Conservation (phyloP, 2,113 vertebrate genomes). For the Eclectus roratus region DNA sequence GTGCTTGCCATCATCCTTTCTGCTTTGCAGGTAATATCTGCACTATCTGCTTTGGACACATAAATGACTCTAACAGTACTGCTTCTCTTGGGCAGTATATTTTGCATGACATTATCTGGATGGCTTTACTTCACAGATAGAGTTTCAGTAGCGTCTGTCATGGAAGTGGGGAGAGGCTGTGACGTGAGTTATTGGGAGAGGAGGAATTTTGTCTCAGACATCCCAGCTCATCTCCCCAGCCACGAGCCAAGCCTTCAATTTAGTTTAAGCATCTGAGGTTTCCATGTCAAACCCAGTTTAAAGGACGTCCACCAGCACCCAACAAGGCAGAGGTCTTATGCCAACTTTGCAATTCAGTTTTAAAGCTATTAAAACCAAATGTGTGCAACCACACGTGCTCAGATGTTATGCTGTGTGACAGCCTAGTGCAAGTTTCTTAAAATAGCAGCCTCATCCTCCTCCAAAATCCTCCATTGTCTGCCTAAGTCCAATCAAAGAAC, state of each 20-base stretch:
- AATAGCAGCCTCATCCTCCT: conserved; percentile 18
- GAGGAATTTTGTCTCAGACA: not conserved
- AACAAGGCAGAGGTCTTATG: not conserved
- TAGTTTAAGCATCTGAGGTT: not conserved
- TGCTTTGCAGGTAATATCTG: not conserved
- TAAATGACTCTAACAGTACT: not conserved
- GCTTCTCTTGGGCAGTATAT: not conserved
- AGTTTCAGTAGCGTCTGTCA: not conserved
- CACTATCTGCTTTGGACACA: not conserved
- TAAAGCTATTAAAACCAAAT: not conserved
- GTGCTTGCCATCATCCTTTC: not conserved
- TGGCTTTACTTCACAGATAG: not conserved
- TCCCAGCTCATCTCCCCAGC: not conserved
- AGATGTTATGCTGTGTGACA: not conserved
- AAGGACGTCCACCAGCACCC: not conserved
- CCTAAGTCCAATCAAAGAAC: conserved; percentile 29
- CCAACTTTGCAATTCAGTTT: not conserved
- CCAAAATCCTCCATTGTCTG: conserved; percentile 44
- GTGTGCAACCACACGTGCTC: not conserved
- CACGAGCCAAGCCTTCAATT: not conserved
- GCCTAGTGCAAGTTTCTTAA: not conserved
- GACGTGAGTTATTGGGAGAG: not conserved
- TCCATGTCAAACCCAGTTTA: not conserved
- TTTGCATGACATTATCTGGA: accelerated
- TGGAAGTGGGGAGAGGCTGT: not conserved